Evolutionary conservation across 2,797 vertebrate species (phyloP).

Genomic region (Xenopus petersii): DNA sequence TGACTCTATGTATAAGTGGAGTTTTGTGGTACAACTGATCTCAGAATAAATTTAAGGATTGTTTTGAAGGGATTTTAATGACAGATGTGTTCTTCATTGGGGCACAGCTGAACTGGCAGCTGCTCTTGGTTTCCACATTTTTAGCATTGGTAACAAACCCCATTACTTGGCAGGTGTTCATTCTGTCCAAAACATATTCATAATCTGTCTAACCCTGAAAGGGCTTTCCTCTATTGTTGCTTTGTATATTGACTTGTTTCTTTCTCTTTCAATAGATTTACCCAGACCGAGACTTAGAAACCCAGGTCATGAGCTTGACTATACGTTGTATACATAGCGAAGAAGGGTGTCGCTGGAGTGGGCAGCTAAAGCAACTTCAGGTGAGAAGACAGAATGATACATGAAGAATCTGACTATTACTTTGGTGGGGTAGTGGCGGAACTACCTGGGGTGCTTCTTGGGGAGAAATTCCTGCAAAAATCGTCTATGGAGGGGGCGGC

Average conservation of each 20-base stretch:
- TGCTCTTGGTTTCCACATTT: constrained; percentile 17
- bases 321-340: constrained; percentile 97
- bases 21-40: constrained; percentile 8
- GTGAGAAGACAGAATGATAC: constrained; percentile 59
- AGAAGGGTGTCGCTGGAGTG: constrained; percentile 95
- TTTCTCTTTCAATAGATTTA: constrained; percentile 76
- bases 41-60: neutral
- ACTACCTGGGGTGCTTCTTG: too few relatives aligned
- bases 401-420: too few relatives aligned
- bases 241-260: neutral
- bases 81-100: constrained; percentile 31
- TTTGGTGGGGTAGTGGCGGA: too few relatives aligned
- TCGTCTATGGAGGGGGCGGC: too few relatives aligned
- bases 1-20: constrained; percentile 8
- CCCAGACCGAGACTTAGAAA: constrained; percentile 92
- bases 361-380: constrained; percentile 92
- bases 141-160: neutral
- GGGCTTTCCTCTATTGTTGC: too few relatives aligned
- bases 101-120: constrained; percentile 38
- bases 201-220: too few relatives aligned
- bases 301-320: constrained; percentile 82
- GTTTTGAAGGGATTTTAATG: constrained; percentile 12
- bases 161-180: neutral
- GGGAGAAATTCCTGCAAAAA: too few relatives aligned
- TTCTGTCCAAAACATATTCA: too few relatives aligned